Base-by-base conservation (phyloP, 2,797 vertebrate species). In the Lepilemur ruficaudatus region DNA sequence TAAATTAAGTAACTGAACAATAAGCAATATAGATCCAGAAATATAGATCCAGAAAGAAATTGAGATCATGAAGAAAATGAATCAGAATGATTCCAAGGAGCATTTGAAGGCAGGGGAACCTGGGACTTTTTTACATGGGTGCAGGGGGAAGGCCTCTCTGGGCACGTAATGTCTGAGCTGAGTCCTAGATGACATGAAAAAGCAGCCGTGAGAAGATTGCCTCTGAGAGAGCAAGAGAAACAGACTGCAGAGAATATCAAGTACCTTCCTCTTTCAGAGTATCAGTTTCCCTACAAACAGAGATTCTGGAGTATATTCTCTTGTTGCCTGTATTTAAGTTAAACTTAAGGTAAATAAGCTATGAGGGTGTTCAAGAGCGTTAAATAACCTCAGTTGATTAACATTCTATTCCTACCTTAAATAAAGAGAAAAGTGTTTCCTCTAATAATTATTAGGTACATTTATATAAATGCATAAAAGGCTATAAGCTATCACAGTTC, bases 321-420 rank as follows among this genome's bases (percentile, higher is more conserved):
- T 75, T 43, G 20, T 65, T 50, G 15, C 59, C 52, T 72, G 15
- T 46, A 73, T 67, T 67, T 83, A 83, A 91, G 50, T 94, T 81
- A 57, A 93, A 83, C 32, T 80, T 65, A 76, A 96, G 38, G 48
- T 35, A 95, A 86, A 93, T 69, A 80, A 76, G 25, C 78, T 80
- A 82, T 59, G 15, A 91, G 32, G n/a, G 4, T 23, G 28, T 41
- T 67, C 63, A 93, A 55, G 11, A 83, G 8, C 87, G 25, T 50
- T 90, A 87, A 94, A 35, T 86, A 93, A 59, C 1, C 1, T 91
- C 82, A 76, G 55, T 67, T 91, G n/a, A 93, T 94, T 80, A 92
- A 73, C 4, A 63, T 2, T 96, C 14, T 81, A 23, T 73, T 93
- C 4, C 28, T 91, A 76, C 4, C 28, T 69, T 73, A 92, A 95